These are phyloP conservation scores for Nemotelus pantherinus DNA, from an alignment of 2,888 invertebrate genomes.

Conservation along the genomic window DNA sequence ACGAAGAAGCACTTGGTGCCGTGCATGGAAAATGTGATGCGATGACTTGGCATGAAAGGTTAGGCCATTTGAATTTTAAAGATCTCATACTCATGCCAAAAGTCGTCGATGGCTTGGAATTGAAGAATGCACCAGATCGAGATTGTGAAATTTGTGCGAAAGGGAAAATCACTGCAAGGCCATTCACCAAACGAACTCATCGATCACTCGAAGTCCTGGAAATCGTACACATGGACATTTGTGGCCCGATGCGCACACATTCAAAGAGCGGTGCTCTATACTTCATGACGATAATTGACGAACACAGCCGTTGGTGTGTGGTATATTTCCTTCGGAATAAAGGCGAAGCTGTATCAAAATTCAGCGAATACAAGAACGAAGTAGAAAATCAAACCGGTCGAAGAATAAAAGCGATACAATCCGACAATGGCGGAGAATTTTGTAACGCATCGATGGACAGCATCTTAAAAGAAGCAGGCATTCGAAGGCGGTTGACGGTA, in stretches of 20 bases:
- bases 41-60: neutral
- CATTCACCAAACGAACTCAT: neutral
- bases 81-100: too few relatives aligned
- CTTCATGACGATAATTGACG: constrained; percentile 22
- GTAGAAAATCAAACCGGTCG: constrained; percentile 47
- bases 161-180: neutral
- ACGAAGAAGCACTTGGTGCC: neutral
- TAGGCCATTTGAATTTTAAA: neutral
- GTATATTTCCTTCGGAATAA: constrained; percentile 33
- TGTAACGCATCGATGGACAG: neutral
- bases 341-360: neutral
- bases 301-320: constrained; percentile 22
- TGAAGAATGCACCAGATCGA: too few relatives aligned
- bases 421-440: constrained; percentile 17
- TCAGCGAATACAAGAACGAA: neutral
- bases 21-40: neutral
- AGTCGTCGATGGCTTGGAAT: too few relatives aligned
- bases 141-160: neutral
- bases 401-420: constrained; percentile 10
- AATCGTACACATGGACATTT: neutral
- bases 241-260: constrained; percentile 8
- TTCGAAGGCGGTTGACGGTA: constrained; percentile 49
- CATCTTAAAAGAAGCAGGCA: constrained; percentile 44
- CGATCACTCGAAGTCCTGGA: neutral
- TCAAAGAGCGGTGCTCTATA: constrained; percentile 3